Base-by-base conservation (phyloP, 1,140 invertebrate species). In the Drosophila busckii region DNA sequence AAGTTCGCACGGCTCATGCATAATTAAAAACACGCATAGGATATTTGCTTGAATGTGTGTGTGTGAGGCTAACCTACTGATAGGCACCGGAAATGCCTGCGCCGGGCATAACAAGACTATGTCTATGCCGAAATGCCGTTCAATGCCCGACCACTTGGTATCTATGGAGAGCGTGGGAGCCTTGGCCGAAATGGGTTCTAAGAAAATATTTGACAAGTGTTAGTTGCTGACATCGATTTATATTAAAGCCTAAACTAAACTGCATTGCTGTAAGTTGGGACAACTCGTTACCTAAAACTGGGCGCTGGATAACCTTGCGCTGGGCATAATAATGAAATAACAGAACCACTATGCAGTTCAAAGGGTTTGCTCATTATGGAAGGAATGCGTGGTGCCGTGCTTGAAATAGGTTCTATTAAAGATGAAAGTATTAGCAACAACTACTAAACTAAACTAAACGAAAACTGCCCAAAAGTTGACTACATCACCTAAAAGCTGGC, bases 241-340 rank as follows among this genome's bases (percentile, higher is more conserved):
- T n/a, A n/a, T n/a, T n/a, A n/a, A n/a, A n/a, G n/a, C n/a, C 23
- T 10, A 3, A 4, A 9, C 1, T 3, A 12, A 7, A 17, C n/a
- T 0, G 5, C 15, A 15, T 3, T 23, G 7, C 25, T 25, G 19
- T 15, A 60, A 45, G 40, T 16, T 1, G 32, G 26, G 8, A 19
- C 4, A 23, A 25, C 6, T 20, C 90, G 87, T 40, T 65, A 92
- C 90, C 92, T 91, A 89, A 90, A 90, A 70, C 88, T 88, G 22
- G 92, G 89, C 59, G 90, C 89, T 60, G 93, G 92, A 87, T 90
- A 93, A 28, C 90, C 91, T 87, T 92, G 91, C 25, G 90, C 90
- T 7, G 90, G 91, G 85, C 91, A 92, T 19, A 90, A 86, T 12
- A 66, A 5, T 1, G 58, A 62, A 4, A 62, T 42, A 28, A 34